These are phyloP conservation scores for Thalassophryne amazonica DNA, from an alignment of 2,797 vertebrate species.

Conservation along the genomic window DNA sequence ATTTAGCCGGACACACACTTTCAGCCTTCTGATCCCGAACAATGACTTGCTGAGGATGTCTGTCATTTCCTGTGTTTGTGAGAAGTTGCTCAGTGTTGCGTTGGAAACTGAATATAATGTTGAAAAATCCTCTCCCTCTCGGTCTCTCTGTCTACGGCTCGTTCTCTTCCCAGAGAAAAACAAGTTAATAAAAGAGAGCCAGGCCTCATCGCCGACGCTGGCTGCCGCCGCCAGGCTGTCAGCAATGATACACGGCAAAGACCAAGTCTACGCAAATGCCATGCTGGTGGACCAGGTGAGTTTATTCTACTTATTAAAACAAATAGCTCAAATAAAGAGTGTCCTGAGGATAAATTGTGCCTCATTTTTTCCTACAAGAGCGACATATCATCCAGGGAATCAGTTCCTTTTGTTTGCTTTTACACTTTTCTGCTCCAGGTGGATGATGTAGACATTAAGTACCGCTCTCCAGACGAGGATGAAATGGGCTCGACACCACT, in stretches of 20 bases:
- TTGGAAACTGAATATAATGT: constrained; percentile 68
- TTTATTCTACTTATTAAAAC: too few relatives aligned
- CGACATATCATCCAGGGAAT: neutral
- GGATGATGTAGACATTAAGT: constrained; percentile 74
- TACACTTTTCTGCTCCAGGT: constrained; percentile 67
- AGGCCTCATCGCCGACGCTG: constrained; percentile 69
- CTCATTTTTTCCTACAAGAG: too few relatives aligned
- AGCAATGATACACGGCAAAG: constrained; percentile 83
- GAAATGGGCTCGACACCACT: constrained; percentile 38
- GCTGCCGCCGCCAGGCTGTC: constrained; percentile 77
- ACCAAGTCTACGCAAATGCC: constrained; percentile 71
- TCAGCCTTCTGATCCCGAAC: constrained; percentile 43
- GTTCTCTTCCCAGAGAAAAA: constrained; percentile 76
- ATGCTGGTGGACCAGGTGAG: constrained; percentile 74
- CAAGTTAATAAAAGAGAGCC: constrained; percentile 77
- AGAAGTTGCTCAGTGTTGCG: constrained; percentile 63
- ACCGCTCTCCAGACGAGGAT: constrained; percentile 56
- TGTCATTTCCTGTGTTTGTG: constrained; percentile 76
- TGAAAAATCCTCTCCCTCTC: constrained; percentile 32
- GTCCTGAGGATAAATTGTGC: too few relatives aligned
- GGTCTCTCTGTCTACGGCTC: constrained; percentile 11
- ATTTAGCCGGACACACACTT: constrained; percentile 6
- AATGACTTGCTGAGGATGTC: constrained; percentile 69
- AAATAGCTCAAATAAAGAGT: too few relatives aligned
- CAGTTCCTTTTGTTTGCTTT: neutral